These are phyloP conservation scores for Anorthoa munda DNA, from an alignment of 2,888 invertebrate genomes.

Conservation along the genomic window DNA sequence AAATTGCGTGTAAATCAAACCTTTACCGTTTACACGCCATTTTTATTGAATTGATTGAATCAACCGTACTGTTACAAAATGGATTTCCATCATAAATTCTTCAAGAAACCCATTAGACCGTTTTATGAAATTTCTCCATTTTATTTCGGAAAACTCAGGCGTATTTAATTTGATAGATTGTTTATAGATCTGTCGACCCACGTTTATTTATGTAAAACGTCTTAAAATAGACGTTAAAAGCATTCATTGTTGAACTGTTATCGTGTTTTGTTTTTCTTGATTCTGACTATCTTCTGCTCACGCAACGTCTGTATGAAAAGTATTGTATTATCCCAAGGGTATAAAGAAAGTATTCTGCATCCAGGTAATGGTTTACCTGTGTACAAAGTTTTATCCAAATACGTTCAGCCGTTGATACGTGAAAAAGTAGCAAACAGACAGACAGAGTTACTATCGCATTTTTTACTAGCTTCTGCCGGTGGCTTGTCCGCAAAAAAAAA, in stretches of 20 bases:
- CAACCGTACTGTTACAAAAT: conserved; percentile 32
- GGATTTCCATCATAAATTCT: conserved; percentile 37
- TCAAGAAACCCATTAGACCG: conserved; percentile 43
- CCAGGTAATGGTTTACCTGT: too few relatives aligned
- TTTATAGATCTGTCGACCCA: conserved; percentile 31
- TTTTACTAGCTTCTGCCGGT: too few relatives aligned
- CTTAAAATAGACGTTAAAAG: conserved; percentile 54
- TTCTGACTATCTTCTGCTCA: too few relatives aligned
- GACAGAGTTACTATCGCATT: too few relatives aligned
- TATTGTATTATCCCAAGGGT: too few relatives aligned
- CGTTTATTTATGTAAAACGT: conserved; percentile 34
- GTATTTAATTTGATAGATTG: conserved; percentile 53
- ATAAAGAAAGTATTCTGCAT: background rate
- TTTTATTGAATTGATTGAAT: conserved; percentile 48
- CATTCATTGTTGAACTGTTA: conserved; percentile 39
- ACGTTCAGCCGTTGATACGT: too few relatives aligned
- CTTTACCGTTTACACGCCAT: conserved; percentile 21
- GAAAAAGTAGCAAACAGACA: too few relatives aligned
- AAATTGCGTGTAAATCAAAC: conserved; percentile 30
- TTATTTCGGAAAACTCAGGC: conserved; percentile 13
- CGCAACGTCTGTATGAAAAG: too few relatives aligned
- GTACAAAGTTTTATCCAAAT: too few relatives aligned
- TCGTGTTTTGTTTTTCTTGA: conserved; percentile 17
- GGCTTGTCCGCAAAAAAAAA: too few relatives aligned
- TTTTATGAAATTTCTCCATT: conserved; percentile 28